A percentile compares a stretch with the other conserved stretches of the same genome.
Conservation (phyloP, 2,113 vertebrate genomes). For the Ageneiosus marmoratus region DNA sequence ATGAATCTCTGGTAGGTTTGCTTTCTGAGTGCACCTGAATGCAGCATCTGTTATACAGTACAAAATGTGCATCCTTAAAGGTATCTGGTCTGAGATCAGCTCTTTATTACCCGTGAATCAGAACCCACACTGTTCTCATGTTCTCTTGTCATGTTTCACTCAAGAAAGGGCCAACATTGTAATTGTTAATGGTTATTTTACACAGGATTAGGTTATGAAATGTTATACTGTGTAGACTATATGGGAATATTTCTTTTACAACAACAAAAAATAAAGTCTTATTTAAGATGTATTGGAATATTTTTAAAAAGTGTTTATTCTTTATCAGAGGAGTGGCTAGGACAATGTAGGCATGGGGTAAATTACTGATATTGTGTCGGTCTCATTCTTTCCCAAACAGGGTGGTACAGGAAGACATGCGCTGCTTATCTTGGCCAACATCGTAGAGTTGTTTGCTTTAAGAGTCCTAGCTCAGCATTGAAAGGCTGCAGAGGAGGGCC, state of each 20-base stretch:
- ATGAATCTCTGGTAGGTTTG: neutral
- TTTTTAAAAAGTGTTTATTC: neutral
- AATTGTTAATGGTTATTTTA: conserved; percentile 36
- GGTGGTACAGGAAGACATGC: conserved; percentile 34
- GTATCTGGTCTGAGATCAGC: conserved; percentile 14
- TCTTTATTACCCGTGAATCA: neutral
- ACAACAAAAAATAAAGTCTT: conserved; percentile 51
- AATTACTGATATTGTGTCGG: neutral
- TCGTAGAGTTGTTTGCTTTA: conserved; percentile 25
- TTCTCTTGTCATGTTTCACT: conserved; percentile 1
- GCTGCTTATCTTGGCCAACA: conserved; percentile 18
- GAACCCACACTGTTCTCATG: neutral
- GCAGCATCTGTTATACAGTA: conserved; percentile 4
- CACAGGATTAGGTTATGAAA: conserved; percentile 34
- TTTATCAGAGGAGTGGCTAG: neutral
- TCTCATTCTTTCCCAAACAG: conserved; percentile 31
- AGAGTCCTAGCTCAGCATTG: neutral
- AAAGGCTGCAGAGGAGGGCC: neutral
- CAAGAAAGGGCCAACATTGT: conserved; percentile 27
- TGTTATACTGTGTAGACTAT: conserved; percentile 48
- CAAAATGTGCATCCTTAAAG: neutral
- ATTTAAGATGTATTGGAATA: conserved; percentile 43
- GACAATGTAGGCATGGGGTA: neutral
- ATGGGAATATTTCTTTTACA: conserved; percentile 51
- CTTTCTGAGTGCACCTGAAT: neutral